These are phyloP conservation scores for Hippocampus zosterae DNA, from an alignment of 2,113 vertebrate species.

Conservation along the genomic window DNA sequence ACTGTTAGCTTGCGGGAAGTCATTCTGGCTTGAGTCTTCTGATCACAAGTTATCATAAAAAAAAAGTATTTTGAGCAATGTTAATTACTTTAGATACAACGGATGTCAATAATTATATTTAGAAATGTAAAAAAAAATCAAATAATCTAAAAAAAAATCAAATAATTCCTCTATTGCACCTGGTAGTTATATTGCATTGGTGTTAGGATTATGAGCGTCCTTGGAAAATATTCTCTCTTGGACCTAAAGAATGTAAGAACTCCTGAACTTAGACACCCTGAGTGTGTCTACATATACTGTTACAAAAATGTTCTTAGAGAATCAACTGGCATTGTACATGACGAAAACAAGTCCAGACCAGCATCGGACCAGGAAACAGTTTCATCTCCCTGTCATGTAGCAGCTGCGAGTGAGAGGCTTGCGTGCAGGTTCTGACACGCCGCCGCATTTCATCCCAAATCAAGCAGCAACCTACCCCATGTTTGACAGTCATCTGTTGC, in stretches of 20 bases:
- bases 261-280: neutral
- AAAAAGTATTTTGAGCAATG: neutral
- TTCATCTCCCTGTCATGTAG: conserved; percentile 11
- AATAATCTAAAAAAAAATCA: neutral
- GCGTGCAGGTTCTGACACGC: conserved; percentile 1
- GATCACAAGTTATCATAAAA: neutral
- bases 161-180: neutral
- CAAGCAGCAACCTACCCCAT: conserved; percentile 3
- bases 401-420: neutral
- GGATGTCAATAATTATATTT: neutral
- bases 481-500: conserved; percentile 11
- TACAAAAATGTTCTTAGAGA: neutral
- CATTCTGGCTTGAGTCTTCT: neutral
- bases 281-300: neutral
- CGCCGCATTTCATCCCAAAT: conserved; percentile 3
- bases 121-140: neutral
- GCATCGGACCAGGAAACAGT: neutral
- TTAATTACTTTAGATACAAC: neutral
- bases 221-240: neutral
- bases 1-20: neutral
- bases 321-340: neutral
- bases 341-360: neutral
- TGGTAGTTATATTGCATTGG: neutral
- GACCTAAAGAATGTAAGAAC: neutral
- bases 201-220: neutral